Evolutionary conservation across 2,797 vertebrate genomes (phyloP).

Genomic region (Coccyzus lansbergi): DNA sequence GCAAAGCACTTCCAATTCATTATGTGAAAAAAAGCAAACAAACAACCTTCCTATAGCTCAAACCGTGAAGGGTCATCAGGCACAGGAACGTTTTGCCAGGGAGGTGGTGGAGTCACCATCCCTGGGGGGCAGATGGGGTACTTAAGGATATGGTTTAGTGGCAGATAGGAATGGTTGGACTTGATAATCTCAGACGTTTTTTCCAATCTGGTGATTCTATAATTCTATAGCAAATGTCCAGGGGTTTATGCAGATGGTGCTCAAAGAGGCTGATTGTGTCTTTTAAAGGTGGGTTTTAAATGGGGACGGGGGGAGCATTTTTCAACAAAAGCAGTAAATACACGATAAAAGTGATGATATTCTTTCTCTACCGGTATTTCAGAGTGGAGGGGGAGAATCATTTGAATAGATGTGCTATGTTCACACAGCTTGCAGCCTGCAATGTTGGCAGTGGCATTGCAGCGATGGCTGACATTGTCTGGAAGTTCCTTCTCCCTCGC

Average conservation of each 20-base stretch:
- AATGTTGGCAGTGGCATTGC: rapidly evolving
- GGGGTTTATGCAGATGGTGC: background rate
- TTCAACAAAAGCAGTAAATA: background rate
- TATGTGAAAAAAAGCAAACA: background rate
- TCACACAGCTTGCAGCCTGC: background rate
- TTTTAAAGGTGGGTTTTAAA: background rate
- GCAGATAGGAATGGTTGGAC: too few species aligned
- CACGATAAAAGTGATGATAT: background rate
- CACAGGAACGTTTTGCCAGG: too few species aligned
- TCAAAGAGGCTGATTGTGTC: background rate
- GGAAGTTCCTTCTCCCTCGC: background rate
- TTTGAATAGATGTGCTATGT: background rate
- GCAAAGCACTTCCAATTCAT: background rate
- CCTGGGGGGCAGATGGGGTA: too few species aligned
- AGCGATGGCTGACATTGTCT: background rate
- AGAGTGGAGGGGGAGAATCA: too few species aligned
- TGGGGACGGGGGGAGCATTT: background rate
- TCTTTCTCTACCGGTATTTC: background rate
- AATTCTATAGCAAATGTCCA: background rate
- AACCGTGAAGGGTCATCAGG: too few species aligned
- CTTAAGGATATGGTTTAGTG: too few species aligned
- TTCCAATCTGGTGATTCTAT: too few species aligned
- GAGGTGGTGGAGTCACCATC: too few species aligned
- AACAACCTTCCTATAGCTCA: background rate
- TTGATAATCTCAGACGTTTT: too few species aligned